These are phyloP conservation scores for Caenorhabditis wallacei DNA, from an alignment of 2,888 invertebrate genomes.

Conservation along the genomic window DNA sequence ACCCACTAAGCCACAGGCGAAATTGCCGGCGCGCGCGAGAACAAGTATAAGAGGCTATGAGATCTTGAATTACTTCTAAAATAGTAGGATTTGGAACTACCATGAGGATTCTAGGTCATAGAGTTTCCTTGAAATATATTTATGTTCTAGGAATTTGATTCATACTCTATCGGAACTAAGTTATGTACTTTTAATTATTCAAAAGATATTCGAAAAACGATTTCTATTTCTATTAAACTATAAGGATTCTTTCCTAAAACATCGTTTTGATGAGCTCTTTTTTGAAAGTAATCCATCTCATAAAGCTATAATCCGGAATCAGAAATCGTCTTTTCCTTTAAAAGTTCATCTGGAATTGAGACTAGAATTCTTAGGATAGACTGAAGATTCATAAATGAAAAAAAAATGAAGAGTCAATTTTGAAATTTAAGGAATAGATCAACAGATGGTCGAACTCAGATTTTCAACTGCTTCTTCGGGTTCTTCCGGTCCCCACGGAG, in stretches of 20 bases:
- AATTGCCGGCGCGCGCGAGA: too few species aligned
- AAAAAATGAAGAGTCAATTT: not conserved
- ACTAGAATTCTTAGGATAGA: too few species aligned
- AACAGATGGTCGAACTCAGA: slow-evolving; percentile 34
- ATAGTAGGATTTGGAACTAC: too few species aligned
- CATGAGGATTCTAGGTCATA: too few species aligned
- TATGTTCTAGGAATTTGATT: too few species aligned
- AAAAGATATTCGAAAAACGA: too few species aligned
- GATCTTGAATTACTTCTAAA: too few species aligned
- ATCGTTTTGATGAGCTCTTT: not conserved
- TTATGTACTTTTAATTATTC: too few species aligned
- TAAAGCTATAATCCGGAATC: slow-evolving; percentile 3
- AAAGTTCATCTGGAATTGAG: not conserved
- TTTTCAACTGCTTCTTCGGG: slow-evolving; percentile 21
- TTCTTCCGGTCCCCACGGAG: slow-evolving; percentile 27
- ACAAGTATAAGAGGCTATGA: too few species aligned
- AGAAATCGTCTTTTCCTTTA: slow-evolving; percentile 1
- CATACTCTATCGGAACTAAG: too few species aligned
- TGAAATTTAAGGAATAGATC: not conserved
- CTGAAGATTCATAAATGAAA: not conserved
- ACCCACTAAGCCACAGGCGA: too few species aligned
- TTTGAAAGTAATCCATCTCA: not conserved
- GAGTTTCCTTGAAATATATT: too few species aligned
- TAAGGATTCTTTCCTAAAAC: not conserved
- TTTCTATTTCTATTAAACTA: not conserved